Percentiles rank a stretch among this genome's conserved stretches.
phyloP scores from a whole-genome alignment of 2,797 vertebrate species.

The Valencia hispanica region DNA sequence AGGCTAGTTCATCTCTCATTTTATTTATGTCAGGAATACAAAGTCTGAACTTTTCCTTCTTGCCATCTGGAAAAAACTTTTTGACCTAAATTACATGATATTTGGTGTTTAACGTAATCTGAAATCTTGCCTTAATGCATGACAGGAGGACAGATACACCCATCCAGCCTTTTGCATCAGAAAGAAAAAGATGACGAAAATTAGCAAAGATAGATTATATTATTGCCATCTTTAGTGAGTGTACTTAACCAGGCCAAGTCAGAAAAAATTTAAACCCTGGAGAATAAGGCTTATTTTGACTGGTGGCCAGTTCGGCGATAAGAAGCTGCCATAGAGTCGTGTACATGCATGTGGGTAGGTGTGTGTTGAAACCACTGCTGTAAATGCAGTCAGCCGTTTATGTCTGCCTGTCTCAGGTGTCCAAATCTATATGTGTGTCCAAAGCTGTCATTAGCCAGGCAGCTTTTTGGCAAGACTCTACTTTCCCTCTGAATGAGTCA shows the following conservation, averaged over 20 bases:
- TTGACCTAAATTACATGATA: slow-evolving; percentile 72
- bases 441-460: neutral
- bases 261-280: slow-evolving; percentile 72
- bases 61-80: slow-evolving; percentile 22
- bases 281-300: slow-evolving; percentile 79
- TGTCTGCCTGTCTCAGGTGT: neutral
- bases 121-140: slow-evolving; percentile 70
- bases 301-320: slow-evolving; percentile 78
- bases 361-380: slow-evolving; percentile 21
- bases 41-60: slow-evolving; percentile 14
- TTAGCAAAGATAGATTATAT: slow-evolving; percentile 70
- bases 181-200: slow-evolving; percentile 69
- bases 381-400: neutral
- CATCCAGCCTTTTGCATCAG: slow-evolving; percentile 79
- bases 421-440: too few relatives aligned
- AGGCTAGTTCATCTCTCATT: too few relatives aligned
- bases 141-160: slow-evolving; percentile 50
- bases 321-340: slow-evolving; percentile 48
- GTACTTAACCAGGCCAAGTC: slow-evolving; percentile 57
- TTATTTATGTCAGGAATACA: neutral
- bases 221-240: slow-evolving; percentile 72
- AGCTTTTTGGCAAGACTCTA: neutral
- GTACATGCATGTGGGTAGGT: slow-evolving; percentile 16
- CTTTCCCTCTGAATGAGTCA: slow-evolving; percentile 54
- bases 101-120: slow-evolving; percentile 72